These are phyloP conservation scores for Drosophila stalkeri DNA, from an alignment of 2,888 invertebrate genomes.

Conservation along the genomic window DNA sequence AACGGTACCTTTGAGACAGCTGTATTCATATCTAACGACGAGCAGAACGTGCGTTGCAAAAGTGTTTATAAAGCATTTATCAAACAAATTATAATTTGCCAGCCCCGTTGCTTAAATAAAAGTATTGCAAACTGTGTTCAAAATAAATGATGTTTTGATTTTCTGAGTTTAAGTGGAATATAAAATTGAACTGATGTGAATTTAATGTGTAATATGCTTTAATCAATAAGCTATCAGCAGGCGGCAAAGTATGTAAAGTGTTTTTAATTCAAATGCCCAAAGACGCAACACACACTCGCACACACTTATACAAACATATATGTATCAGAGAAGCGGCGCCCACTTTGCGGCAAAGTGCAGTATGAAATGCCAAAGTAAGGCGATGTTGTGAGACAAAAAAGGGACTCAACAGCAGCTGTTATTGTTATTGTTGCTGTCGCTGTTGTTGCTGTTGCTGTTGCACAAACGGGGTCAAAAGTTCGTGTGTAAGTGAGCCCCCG, in stretches of 20 bases:
- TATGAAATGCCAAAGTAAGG: slow-evolving; percentile 38
- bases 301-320: not conserved
- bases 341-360: slow-evolving; percentile 29
- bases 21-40: slow-evolving; percentile 13
- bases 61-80: slow-evolving; percentile 16
- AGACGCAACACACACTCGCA: slow-evolving; percentile 5
- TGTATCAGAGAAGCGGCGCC: slow-evolving; percentile 17
- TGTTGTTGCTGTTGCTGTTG: slow-evolving; percentile 34
- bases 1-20: slow-evolving; percentile 11
- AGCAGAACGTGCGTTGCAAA: slow-evolving; percentile 30
- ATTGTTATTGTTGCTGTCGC: slow-evolving; percentile 67
- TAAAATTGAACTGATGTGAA: slow-evolving; percentile 21
- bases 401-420: slow-evolving; percentile 57
- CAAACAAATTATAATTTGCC: slow-evolving; percentile 5
- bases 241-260: slow-evolving; percentile 23
- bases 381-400: slow-evolving; percentile 41
- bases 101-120: not conserved
- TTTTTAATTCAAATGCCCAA: slow-evolving; percentile 18
- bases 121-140: not conserved
- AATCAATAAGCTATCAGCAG: slow-evolving; percentile 47
- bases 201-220: slow-evolving; percentile 20
- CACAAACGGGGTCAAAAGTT: slow-evolving; percentile 84
- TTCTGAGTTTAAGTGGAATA: slow-evolving; percentile 11
- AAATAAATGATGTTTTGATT: not conserved
- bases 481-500: slow-evolving; percentile 60